Conservation (phyloP, 2,113 vertebrate species). For the Sebastes fasciatus region DNA sequence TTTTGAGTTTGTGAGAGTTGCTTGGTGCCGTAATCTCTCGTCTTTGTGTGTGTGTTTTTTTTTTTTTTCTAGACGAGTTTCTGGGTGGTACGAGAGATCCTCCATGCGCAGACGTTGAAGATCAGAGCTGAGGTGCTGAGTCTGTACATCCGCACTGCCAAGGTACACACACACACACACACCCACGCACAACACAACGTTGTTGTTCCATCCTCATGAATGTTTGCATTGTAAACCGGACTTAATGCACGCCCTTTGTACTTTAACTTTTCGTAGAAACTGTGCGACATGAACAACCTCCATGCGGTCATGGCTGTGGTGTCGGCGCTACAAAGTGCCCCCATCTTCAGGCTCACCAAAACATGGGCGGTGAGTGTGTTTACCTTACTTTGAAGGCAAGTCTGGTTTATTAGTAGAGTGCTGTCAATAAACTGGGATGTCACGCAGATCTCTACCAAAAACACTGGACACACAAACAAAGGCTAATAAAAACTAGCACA, state of each 20-base stretch:
- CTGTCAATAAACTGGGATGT: constrained; percentile 26
- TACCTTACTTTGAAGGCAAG: not conserved
- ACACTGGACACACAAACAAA: constrained; percentile 14
- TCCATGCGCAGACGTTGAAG: constrained; percentile 97
- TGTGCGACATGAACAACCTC: constrained; percentile 97
- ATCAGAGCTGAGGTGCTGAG: constrained; percentile 98
- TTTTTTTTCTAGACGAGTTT: constrained; percentile 91
- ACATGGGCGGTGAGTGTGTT: constrained; percentile 96
- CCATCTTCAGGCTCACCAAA: constrained; percentile 97
- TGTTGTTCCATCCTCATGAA: not conserved
- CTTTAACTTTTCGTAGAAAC: constrained; percentile 84
- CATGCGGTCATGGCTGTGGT: constrained; percentile 98
- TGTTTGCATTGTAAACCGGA: not conserved
- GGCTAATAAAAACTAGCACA: constrained; percentile 17
- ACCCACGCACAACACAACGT: not conserved
- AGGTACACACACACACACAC: constrained; percentile 82
- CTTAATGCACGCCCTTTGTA: not conserved
- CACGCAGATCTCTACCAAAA: not conserved
- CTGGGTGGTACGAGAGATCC: constrained; percentile 99
- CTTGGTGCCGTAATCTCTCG: constrained; percentile 1
- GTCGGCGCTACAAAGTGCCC: constrained; percentile 95
- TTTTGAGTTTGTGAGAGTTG: constrained; percentile 5
- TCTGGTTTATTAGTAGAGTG: constrained; percentile 16
- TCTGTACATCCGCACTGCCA: constrained; percentile 98
- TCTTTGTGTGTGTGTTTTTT: constrained; percentile 7